Conservation (phyloP, 2,888 invertebrate species). For the Apodemia zela region DNA sequence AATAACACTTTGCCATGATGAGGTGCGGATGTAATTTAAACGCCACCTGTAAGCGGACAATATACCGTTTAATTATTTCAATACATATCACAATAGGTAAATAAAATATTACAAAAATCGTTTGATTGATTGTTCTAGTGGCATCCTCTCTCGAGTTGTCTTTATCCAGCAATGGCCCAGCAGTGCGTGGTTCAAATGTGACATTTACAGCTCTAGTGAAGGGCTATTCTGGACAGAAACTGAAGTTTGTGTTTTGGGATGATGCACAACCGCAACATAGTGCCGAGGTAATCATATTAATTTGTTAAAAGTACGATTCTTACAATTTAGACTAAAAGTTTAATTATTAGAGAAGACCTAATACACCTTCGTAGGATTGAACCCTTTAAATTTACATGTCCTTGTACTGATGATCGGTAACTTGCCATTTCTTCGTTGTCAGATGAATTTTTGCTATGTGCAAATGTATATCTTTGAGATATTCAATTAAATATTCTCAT, state of each 20-base stretch:
- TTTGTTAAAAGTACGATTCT: not conserved
- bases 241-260: constrained; percentile 82
- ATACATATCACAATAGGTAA: constrained; percentile 33
- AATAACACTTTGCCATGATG: not conserved
- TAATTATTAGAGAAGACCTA: too few relatives aligned
- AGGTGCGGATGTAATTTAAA: not conserved
- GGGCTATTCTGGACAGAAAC: constrained; percentile 54
- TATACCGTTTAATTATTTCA: constrained; percentile 31
- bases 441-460: too few relatives aligned
- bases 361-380: too few relatives aligned
- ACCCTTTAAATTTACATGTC: too few relatives aligned
- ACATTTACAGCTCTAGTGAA: constrained; percentile 83
- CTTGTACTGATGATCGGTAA: too few relatives aligned
- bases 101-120: not conserved
- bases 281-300: constrained; percentile 58
- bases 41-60: too few relatives aligned
- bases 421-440: too few relatives aligned
- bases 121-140: constrained; percentile 42
- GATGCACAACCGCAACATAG: constrained; percentile 74
- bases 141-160: constrained; percentile 56
- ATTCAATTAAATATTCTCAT: too few relatives aligned
- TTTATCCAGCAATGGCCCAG: constrained; percentile 83
- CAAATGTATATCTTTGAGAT: too few relatives aligned
- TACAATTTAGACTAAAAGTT: too few relatives aligned
- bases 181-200: constrained; percentile 86